Conservation (phyloP, 2,888 invertebrate genomes). For the Meiosimyza decipiens region DNA sequence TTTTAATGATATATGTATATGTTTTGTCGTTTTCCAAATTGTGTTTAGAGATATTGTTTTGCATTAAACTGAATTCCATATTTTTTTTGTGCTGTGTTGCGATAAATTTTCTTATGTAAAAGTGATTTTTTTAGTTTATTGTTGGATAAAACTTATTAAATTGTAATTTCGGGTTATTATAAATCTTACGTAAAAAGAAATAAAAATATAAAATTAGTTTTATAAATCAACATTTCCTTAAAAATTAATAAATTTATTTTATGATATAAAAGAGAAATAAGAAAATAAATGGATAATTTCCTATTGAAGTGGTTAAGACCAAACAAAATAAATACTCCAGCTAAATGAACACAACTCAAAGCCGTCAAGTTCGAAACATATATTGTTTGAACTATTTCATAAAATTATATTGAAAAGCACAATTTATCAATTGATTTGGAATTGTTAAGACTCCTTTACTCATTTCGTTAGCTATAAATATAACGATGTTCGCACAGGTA, state of each 20-base stretch:
- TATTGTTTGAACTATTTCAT: no score
- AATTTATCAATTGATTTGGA: no score
- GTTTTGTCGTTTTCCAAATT: conserved; percentile 9
- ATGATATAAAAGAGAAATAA: not conserved
- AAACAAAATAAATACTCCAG: no score
- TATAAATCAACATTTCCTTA: not conserved
- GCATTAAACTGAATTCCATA: not conserved
- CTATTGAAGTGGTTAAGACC: not conserved
- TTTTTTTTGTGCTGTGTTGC: conserved; percentile 3
- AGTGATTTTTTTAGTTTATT: conserved; percentile 9
- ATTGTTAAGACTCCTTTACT: no score
- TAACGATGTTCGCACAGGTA: no score
- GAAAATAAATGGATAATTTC: not conserved
- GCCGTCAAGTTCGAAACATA: no score
- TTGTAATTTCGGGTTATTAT: not conserved
- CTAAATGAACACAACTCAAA: no score
- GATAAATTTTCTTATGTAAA: conserved; percentile 4
- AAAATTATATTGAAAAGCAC: no score
- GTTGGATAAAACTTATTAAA: not conserved
- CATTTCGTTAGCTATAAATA: no score
- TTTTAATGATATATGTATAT: no score
- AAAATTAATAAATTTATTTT: not conserved
- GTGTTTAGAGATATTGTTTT: not conserved
- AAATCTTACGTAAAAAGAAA: conserved; percentile 8
- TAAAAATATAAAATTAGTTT: not conserved